Evolutionary conservation across 2,113 vertebrate species (phyloP).

Genomic region (Peromyscus polionotus): DNA sequence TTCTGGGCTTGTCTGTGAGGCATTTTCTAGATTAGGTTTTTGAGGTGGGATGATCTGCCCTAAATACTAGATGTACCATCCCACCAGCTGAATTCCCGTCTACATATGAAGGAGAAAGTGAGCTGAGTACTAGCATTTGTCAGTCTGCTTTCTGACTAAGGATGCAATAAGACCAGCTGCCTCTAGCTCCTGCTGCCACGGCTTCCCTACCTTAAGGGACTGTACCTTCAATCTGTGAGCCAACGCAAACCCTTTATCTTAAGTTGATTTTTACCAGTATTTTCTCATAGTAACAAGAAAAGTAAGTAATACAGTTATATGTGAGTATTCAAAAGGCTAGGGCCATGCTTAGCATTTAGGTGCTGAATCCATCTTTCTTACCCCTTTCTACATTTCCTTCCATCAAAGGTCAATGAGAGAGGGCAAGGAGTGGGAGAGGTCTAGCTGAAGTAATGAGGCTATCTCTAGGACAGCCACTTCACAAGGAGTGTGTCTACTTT

Average conservation of each 20-base stretch:
- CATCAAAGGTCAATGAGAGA: neutral
- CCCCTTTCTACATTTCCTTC: neutral
- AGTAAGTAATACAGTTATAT: neutral
- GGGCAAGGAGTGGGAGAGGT: neutral
- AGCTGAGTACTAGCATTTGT: neutral
- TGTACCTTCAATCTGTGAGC: neutral
- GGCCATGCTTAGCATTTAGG: neutral
- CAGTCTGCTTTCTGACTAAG: neutral
- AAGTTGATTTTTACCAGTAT: neutral
- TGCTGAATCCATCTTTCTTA: neutral
- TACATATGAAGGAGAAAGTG: neutral
- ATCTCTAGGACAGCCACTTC: neutral
- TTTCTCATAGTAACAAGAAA: neutral
- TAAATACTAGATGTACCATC: neutral
- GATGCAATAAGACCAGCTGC: neutral
- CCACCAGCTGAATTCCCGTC: neutral
- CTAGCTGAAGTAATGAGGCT: neutral
- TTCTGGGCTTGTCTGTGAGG: neutral
- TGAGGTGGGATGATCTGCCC: neutral
- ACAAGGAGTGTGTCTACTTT: neutral
- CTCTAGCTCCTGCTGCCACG: neutral
- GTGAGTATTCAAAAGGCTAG: neutral
- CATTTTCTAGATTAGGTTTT: neutral
- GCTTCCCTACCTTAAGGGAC: neutral
- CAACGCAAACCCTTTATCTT: neutral